Conservation (phyloP, 2,797 vertebrate species). For the Florisuga fusca region DNA sequence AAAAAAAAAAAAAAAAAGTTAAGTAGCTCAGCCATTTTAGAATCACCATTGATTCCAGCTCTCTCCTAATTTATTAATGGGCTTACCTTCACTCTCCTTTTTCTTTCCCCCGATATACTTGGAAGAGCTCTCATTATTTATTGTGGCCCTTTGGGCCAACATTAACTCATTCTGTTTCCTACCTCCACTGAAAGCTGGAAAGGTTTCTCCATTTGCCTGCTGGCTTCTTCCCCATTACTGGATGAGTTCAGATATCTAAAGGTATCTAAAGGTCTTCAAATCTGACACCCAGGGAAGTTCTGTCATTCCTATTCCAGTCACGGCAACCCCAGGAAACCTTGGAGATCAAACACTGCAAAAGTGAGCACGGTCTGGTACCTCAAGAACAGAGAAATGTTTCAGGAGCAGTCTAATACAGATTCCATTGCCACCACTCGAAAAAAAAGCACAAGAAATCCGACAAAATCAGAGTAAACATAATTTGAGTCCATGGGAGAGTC, state of each 20-base stretch:
- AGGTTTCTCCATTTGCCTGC: slow-evolving; percentile 51
- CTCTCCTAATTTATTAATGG: slow-evolving; percentile 79
- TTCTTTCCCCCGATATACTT: slow-evolving; percentile 69
- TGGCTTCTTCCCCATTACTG: slow-evolving; percentile 27
- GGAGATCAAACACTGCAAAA: slow-evolving; percentile 2
- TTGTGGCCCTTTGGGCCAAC: slow-evolving; percentile 59
- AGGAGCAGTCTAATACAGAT: not conserved
- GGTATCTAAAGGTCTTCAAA: slow-evolving; percentile 1
- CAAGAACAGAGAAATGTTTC: slow-evolving; percentile 6
- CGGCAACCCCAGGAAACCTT: not conserved
- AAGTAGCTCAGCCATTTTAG: slow-evolving; percentile 77
- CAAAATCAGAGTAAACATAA: not conserved
- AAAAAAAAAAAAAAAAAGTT: slow-evolving; percentile 80
- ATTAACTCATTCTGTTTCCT: slow-evolving; percentile 71
- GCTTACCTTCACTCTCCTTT: slow-evolving; percentile 58
- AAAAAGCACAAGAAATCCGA: slow-evolving; percentile 11
- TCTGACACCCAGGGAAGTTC: not conserved
- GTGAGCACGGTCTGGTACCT: not conserved
- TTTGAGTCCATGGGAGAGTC: not conserved
- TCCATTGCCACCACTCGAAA: not conserved
- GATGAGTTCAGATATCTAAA: slow-evolving; percentile 23
- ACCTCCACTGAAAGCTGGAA: slow-evolving; percentile 59
- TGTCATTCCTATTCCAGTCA: slow-evolving; percentile 32
- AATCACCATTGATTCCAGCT: slow-evolving; percentile 78
- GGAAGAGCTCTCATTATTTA: slow-evolving; percentile 69